A percentile compares a stretch with the other conserved stretches of the same genome.
phyloP scores from a whole-genome alignment of 2,888 invertebrate species.

The Steinernema carpocapsae region DNA sequence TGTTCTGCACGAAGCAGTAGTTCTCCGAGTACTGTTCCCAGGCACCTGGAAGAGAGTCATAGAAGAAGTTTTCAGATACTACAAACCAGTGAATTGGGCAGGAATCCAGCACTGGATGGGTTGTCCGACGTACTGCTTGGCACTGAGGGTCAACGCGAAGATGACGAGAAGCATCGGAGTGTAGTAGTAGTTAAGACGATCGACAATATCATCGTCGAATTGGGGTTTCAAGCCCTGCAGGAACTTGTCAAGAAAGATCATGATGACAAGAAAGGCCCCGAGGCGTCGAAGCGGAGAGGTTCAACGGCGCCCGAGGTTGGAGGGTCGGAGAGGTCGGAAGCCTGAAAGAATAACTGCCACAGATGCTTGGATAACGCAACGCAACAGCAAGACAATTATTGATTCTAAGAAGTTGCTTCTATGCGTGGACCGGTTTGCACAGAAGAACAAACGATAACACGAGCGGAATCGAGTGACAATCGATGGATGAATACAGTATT shows the following conservation, averaged over 20 bases:
- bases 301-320: conserved; percentile 26
- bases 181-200: conserved; percentile 68
- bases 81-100: conserved; percentile 64
- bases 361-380: background rate
- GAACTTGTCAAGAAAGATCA: conserved; percentile 69
- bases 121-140: conserved; percentile 69
- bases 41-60: conserved; percentile 49
- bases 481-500: too few relatives aligned
- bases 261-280: conserved; percentile 38
- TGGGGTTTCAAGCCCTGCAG: conserved; percentile 68
- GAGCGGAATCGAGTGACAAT: too few relatives aligned
- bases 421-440: too few relatives aligned
- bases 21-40: conserved; percentile 69
- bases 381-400: background rate
- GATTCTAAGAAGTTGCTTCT: too few relatives aligned
- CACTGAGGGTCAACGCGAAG: conserved; percentile 67
- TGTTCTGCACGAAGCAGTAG: conserved; percentile 69
- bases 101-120: conserved; percentile 69
- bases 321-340: conserved; percentile 16
- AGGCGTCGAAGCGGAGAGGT: conserved; percentile 28
- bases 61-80: conserved; percentile 12
- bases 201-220: conserved; percentile 67
- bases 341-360: background rate
- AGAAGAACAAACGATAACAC: too few relatives aligned
- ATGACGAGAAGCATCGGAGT: conserved; percentile 67